Base-by-base conservation (phyloP, 2,888 invertebrate genomes). In the Acrobasis consociella region DNA sequence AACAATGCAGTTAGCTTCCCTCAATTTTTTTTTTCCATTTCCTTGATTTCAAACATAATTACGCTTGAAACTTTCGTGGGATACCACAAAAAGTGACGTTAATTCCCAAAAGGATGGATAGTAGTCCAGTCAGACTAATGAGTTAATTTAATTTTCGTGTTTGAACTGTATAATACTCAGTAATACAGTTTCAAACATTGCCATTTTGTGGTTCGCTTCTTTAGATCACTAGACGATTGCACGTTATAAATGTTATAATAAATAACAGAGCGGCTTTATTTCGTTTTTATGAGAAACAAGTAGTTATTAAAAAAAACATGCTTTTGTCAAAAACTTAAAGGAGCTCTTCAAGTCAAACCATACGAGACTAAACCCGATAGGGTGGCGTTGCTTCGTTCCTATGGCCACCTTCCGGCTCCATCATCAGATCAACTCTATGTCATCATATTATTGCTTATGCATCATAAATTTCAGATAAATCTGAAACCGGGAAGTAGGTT, bases 101-200 rank as follows among this genome's bases (percentile, higher is more conserved):
- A 56, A 56, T 56, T 56, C 13, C 42, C 56, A 56, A 56, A 56
- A 56, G 42, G 46, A 56, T 56, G 56, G 56, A 56, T 56, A 42
- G 56, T 56, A 39, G 17, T 56, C 22, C 22, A 56, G 56, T 49
- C 49, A 58, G 63, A 64, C 63, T 73, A 75, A 74, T 76, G 68
- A 69, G 72, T 73, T 76, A 75, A 76, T 76, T 71, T 70, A 63
- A 66, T 72, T 31, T 67, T 62, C 50, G 62, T 63, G 67, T 72
- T 68, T 69, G 68, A 71, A 70, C 64, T 72, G 64, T 65, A 63
- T 69, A 62, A 64, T 65, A 62, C 77, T 77, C 68, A 64, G 73
- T 82, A 81, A 86, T 82, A 82, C 75, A 85, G 86, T 87, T 88
- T 82, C 82, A 82, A 82, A 87, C 84, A 87, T 84, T 82, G 77